phyloP scores from a whole-genome alignment of 2,113 vertebrate genomes.

The Aptenodytes forsteri region DNA sequence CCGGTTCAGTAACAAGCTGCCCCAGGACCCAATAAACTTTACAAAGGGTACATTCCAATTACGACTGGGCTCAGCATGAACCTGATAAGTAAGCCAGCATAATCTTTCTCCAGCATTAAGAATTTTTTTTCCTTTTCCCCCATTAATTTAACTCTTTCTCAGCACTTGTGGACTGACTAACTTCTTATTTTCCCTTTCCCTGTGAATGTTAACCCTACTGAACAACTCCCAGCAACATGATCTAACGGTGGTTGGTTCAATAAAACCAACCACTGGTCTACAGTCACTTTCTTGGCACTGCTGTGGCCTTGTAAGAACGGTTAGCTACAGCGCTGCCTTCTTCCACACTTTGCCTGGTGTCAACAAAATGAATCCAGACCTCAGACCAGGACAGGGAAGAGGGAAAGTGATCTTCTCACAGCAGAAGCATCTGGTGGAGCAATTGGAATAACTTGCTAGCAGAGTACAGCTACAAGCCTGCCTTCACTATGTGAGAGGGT shows the following conservation, averaged over 20 bases:
- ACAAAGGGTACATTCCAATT: slow-evolving; percentile 80
- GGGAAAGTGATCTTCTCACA: background rate
- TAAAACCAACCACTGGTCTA: background rate
- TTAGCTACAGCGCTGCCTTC: background rate
- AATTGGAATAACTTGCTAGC: background rate
- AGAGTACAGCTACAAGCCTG: background rate
- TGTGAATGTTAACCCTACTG: background rate
- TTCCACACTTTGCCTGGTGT: background rate
- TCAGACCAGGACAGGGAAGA: background rate
- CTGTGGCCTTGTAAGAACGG: background rate
- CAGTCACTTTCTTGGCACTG: background rate
- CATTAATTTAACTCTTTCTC: slow-evolving; percentile 36
- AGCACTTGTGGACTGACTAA: background rate
- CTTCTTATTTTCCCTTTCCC: background rate
- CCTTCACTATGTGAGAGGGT: background rate
- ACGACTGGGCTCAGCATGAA: slow-evolving; percentile 69
- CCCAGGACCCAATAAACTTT: slow-evolving; percentile 84
- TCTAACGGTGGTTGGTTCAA: background rate
- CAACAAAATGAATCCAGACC: background rate
- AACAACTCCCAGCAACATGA: background rate
- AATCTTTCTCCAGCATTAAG: slow-evolving; percentile 45
- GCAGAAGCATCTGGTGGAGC: background rate
- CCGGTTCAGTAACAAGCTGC: slow-evolving; percentile 79
- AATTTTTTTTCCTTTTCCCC: background rate
- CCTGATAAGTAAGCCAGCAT: slow-evolving; percentile 51